phyloP scores from a whole-genome alignment of 2,797 vertebrate genomes.

The Helicolenus hilgendorfi region DNA sequence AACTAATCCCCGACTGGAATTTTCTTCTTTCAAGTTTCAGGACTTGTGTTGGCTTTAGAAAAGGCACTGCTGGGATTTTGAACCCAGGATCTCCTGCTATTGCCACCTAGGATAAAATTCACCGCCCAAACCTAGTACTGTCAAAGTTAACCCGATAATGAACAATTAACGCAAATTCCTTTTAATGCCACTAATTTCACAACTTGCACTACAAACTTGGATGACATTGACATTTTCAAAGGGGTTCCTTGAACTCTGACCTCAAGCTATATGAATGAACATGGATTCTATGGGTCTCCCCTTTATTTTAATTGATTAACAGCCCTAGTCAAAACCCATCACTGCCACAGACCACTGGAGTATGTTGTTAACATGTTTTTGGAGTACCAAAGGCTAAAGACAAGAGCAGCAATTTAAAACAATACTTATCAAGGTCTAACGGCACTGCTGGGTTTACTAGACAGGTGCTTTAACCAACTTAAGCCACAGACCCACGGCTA shows the following conservation, averaged over 20 bases:
- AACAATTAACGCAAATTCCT: too few relatives aligned
- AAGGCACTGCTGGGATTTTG: constrained; percentile 14
- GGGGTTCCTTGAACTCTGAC: too few relatives aligned
- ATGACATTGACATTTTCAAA: too few relatives aligned
- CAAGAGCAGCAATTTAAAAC: background rate
- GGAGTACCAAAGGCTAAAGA: background rate
- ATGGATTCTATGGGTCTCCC: too few relatives aligned
- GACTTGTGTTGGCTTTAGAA: background rate
- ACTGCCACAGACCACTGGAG: background rate
- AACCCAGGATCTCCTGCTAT: background rate
- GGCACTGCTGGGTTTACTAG: background rate
- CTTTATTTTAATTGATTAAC: too few relatives aligned
- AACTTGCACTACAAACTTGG: too few relatives aligned
- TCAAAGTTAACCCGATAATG: too few relatives aligned
- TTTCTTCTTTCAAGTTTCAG: too few relatives aligned
- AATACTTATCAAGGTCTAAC: background rate
- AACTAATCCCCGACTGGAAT: too few relatives aligned
- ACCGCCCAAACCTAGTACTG: fast-evolving
- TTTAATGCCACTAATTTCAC: too few relatives aligned
- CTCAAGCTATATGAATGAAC: too few relatives aligned
- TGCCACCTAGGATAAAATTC: too few relatives aligned
- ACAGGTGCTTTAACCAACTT: background rate
- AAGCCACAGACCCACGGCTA: background rate
- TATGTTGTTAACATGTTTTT: background rate
- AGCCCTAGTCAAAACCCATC: background rate